Conservation (phyloP, 2,113 vertebrate species). For the Collichthys lucidus region DNA sequence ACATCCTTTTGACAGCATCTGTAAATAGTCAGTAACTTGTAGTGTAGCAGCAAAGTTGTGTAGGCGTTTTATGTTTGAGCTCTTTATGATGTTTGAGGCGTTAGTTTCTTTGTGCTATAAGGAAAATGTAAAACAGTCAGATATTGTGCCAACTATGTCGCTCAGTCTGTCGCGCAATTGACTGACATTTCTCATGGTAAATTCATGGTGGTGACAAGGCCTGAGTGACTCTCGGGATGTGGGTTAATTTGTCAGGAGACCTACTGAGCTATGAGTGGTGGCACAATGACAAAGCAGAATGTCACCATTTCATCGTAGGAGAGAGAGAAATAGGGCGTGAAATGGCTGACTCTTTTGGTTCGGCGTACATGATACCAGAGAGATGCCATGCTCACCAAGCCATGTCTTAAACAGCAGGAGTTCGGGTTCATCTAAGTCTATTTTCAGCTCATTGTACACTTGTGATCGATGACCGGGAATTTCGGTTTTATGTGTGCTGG, state of each 20-base stretch:
- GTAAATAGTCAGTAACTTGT: not conserved
- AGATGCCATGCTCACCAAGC: constrained; percentile 42
- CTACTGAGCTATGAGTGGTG: constrained; percentile 61
- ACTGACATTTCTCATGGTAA: constrained; percentile 76
- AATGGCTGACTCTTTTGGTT: constrained; percentile 66
- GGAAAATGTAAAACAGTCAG: constrained; percentile 17
- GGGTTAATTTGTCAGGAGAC: constrained; percentile 80
- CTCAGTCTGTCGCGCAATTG: constrained; percentile 52
- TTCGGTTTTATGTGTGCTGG: not conserved
- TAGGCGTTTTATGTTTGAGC: not conserved
- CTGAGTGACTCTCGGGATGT: constrained; percentile 70
- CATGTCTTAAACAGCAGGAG: constrained; percentile 29
- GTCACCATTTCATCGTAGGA: constrained; percentile 61
- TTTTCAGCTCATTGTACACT: constrained; percentile 42
- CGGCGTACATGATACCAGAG: constrained; percentile 25
- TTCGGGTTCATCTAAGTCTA: constrained; percentile 42
- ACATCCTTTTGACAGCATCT: not conserved
- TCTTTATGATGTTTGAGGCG: not conserved
- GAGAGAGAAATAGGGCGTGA: constrained; percentile 72
- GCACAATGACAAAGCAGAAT: constrained; percentile 72
- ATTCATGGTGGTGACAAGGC: constrained; percentile 75
- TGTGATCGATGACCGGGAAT: constrained; percentile 19
- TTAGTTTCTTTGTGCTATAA: not conserved
- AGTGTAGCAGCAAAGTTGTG: not conserved
- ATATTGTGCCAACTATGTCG: constrained; percentile 16